Percentiles rank a stretch among this genome's conserved stretches.
Conservation (phyloP, 2,797 vertebrate genomes). For the Rhabdophis nuchalis region DNA sequence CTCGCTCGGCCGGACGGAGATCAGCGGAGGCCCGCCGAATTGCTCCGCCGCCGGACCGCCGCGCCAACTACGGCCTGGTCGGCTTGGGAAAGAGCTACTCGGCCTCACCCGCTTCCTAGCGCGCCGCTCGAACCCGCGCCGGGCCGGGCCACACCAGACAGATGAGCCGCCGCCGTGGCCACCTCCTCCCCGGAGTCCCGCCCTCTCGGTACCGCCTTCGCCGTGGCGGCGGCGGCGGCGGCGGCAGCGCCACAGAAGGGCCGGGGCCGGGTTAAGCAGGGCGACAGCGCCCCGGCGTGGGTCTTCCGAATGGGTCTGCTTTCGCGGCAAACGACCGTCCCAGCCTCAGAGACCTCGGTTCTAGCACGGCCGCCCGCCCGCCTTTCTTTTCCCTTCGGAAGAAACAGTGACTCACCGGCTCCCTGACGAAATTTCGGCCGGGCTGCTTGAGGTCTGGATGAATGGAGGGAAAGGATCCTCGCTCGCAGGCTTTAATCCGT, state of each 20-base stretch:
- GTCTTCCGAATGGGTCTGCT: too few relatives aligned
- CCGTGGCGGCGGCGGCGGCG: neutral
- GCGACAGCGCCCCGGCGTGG: slow-evolving; percentile 26
- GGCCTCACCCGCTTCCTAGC: neutral
- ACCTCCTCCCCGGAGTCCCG: neutral
- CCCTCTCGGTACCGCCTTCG: neutral
- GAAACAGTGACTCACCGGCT: neutral
- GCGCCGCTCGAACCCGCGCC: neutral
- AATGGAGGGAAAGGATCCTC: neutral
- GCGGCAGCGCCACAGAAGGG: neutral
- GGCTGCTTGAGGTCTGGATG: neutral
- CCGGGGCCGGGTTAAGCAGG: neutral
- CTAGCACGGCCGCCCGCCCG: neutral
- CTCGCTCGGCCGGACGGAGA: neutral
- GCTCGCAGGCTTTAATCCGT: neutral
- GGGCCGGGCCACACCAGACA: neutral
- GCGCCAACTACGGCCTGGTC: neutral
- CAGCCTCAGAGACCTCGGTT: too few relatives aligned
- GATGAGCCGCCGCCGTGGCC: neutral
- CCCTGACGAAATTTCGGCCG: neutral
- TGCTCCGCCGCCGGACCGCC: neutral
- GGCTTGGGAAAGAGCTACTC: neutral
- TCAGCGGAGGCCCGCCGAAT: neutral
- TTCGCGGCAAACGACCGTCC: neutral
- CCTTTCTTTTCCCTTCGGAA: neutral